phyloP scores from a whole-genome alignment of 1,140 invertebrate species.

The Asobara japonica region DNA sequence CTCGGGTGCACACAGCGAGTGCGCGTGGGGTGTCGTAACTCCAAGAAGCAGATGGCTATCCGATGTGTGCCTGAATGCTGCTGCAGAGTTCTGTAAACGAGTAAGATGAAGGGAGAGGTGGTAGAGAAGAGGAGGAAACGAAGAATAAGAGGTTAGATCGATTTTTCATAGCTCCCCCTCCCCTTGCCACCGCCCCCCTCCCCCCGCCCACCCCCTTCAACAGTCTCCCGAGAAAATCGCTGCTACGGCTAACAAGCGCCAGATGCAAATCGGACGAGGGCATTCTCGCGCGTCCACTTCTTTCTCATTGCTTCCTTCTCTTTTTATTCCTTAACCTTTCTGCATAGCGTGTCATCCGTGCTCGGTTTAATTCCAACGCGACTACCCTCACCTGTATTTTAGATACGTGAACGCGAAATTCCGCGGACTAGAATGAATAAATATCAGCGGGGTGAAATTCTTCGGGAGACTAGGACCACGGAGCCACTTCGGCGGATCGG shows the following conservation, averaged over 20 bases:
- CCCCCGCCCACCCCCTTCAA: background rate
- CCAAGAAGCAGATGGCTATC: conserved; percentile 7
- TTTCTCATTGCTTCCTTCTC: conserved; percentile 16
- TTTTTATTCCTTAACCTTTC: conserved; percentile 17
- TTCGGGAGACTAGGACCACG: too few species aligned
- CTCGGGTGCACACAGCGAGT: background rate
- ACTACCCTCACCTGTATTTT: background rate
- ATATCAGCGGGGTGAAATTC: too few species aligned
- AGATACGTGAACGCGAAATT: too few species aligned
- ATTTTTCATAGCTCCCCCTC: conserved; percentile 53
- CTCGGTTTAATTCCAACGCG: conserved; percentile 8
- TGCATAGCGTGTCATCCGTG: conserved; percentile 13
- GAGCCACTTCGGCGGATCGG: too few species aligned
- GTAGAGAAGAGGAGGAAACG: conserved; percentile 8
- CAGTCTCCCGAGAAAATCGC: conserved; percentile 18
- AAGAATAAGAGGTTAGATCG: conserved; percentile 52
- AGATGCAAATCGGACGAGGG: conserved; percentile 54
- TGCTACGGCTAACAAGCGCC: conserved; percentile 52
- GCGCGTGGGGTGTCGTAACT: background rate
- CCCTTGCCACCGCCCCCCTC: background rate
- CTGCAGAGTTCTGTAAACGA: background rate
- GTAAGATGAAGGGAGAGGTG: background rate
- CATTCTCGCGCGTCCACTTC: conserved; percentile 34
- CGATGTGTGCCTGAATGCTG: conserved; percentile 8
- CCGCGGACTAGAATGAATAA: too few species aligned